Base-by-base conservation (phyloP, 2,888 invertebrate species). In the Drosophila flavopinicola region DNA sequence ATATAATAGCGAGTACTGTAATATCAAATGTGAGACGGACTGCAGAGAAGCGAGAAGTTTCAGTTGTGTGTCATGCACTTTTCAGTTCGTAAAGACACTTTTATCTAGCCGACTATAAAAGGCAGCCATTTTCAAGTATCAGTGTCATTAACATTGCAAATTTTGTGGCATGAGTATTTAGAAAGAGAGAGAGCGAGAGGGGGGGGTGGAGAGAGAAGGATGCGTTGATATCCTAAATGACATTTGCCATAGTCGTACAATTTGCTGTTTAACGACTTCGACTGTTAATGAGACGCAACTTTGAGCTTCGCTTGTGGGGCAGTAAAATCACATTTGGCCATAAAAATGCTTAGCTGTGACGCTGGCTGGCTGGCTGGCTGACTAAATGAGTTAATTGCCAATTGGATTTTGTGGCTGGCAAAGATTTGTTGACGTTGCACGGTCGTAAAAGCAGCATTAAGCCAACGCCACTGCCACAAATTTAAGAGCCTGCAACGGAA, bases 351-450 rank as follows among this genome's bases (percentile, higher is more conserved):
- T 32, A 13, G 29, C 48, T 47, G 59, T 47, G 56, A n/a, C n/a
- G n/a, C n/a, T 30, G 35, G 17, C 23, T 30, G 48, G 57, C n/a
- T 45, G 54, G 80, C 47, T 60, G 63, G 53, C 56, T n/a, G 49
- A 51, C 72, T 57, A 77, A 82, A 84, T 82, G 86, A 82, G 85
- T 86, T 82, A 82, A 82, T 86, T 86, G 86, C 56, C 75, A 75
- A 71, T 82, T 84, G 80, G 68, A 82, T 86, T 86, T 85, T 84
- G 86, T 77, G 72, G 59, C 65, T 52, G 54, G 66, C 66, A 68
- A 69, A 60, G 86, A 82, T 82, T 82, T 82, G 74, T 71, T 61
- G 78, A 74, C 68, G 74, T 52, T 68, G 77, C 76, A 76, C 44
- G 66, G 60, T 75, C 80, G 59, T 86, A 72, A 82, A 82, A 60